Evolutionary conservation across 2,113 vertebrate genomes (phyloP), one percentile per base, ranked within the genome.

Genomic region (Rana temporaria): DNA sequence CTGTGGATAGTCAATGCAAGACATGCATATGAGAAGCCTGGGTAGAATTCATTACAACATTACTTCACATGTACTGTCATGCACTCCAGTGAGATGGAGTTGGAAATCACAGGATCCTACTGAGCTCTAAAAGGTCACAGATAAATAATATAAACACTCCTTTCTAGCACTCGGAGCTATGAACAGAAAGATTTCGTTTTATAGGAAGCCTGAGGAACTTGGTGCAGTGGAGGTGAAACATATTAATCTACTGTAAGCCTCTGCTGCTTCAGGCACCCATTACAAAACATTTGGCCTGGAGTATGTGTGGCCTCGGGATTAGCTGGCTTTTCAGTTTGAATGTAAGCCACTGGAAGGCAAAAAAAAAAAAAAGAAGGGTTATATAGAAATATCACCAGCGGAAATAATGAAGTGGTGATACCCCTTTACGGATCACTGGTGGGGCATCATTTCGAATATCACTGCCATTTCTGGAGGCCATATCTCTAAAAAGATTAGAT

Each of bases 91-190:
- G 81, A 76, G 62, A 76, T 64, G 52, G 53, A 60, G 72, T 34
- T 26, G 53, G 63, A 67, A 76, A 83, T 83, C 81, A 83, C 81
- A 83, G 72, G 81, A 83, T 34, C 72, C 85, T 81, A 48, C 22
- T 0, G 32, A 77, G 30, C 17, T 22, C 82, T 57, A 52, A 71
- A 69, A 85, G 65, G 71, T 65, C 42, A 75, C 42, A 32, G 8
- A 84, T 84, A 67, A 42, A n/a, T 85, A 85, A 42, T 77, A 70
- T 80, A 17, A 42, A 20, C 53, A 67, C 60, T 55, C 30, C 15
- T 38, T 73, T 71, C 14, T 22, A 15, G 22, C 68, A 34, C 7
- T 38, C 16, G 34, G 34, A 85, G 7, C 7, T 34, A 63, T 2
- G n/a, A 84, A 77, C 4, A 73, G 57, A 30, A 60, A 53, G 38